Percentiles rank a stretch among this genome's conserved stretches.
These are phyloP conservation scores for Limnodromus scolopaceus DNA, from an alignment of 2,797 vertebrate species.

Conservation along the genomic window DNA sequence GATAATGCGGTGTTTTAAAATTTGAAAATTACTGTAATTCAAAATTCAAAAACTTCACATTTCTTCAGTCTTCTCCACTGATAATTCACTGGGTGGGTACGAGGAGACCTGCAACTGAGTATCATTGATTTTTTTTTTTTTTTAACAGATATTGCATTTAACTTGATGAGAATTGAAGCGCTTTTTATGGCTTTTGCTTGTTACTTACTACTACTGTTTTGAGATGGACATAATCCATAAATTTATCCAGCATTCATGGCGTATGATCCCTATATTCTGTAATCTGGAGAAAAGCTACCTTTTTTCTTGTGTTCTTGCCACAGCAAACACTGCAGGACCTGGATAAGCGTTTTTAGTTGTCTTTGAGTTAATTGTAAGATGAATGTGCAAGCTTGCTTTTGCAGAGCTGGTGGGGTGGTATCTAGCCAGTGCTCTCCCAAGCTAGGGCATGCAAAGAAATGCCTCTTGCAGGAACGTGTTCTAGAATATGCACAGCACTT, in stretches of 20 bases:
- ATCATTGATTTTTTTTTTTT: neutral
- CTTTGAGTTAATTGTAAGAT: neutral
- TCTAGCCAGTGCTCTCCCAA: neutral
- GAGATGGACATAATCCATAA: neutral
- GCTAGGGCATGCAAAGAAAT: neutral
- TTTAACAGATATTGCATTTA: neutral
- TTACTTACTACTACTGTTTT: neutral
- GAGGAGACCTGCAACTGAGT: neutral
- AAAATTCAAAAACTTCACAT: neutral
- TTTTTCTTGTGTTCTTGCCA: neutral
- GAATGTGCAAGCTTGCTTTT: neutral
- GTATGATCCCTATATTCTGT: neutral
- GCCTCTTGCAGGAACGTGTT: fast-evolving
- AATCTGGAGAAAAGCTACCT: neutral
- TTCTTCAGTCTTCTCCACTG: neutral
- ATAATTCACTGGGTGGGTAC: neutral
- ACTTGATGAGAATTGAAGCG: neutral
- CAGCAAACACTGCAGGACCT: neutral
- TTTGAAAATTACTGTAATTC: neutral
- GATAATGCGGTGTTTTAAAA: neutral
- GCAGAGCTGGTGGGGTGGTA: neutral
- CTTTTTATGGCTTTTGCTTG: neutral
- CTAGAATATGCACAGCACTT: neutral
- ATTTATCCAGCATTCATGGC: neutral
- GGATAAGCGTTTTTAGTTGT: neutral